Evolutionary conservation across 2,888 invertebrate genomes (phyloP).

Genomic region (Isotomurus palustris): DNA sequence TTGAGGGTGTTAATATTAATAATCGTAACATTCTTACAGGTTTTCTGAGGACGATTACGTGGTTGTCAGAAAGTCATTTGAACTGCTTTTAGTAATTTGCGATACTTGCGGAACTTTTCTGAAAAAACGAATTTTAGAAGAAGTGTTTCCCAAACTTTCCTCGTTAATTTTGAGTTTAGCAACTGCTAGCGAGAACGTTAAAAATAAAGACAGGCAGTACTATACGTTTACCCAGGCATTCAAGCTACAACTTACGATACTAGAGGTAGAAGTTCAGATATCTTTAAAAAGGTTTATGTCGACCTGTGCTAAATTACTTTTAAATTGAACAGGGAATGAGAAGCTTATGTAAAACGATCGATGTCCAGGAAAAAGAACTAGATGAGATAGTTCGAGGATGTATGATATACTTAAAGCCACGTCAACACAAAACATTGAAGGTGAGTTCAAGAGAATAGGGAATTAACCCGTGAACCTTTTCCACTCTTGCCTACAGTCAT

Average conservation of each 20-base stretch:
- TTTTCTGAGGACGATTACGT: constrained; percentile 39
- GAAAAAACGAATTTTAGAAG: constrained; percentile 37
- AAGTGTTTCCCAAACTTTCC: constrained; percentile 41
- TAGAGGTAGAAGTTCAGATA: constrained; percentile 26
- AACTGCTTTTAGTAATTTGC: constrained; percentile 32
- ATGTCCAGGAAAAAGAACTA: constrained; percentile 39
- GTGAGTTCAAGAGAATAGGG: too few species aligned
- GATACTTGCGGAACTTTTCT: constrained; percentile 32
- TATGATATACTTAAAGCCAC: constrained; percentile 31
- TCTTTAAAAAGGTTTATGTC: too few species aligned
- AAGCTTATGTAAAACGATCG: constrained; percentile 31
- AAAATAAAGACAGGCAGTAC: constrained; percentile 34
- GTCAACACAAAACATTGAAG: constrained; percentile 41
- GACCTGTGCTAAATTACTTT: neutral
- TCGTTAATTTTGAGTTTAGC: constrained; percentile 26
- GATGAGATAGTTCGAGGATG: constrained; percentile 40
- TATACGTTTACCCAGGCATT: constrained; percentile 44
- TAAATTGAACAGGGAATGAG: constrained; percentile 32
- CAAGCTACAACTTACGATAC: constrained; percentile 39
- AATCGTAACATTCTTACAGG: constrained; percentile 14
- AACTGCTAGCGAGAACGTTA: constrained; percentile 27
- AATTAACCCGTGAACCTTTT: too few species aligned
- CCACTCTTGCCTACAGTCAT: too few species aligned
- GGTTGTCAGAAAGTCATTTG: constrained; percentile 40
- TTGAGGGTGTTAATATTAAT: neutral